Evolutionary conservation across 2,888 invertebrate genomes (phyloP).

Genomic region (Epinotia demarniana): DNA sequence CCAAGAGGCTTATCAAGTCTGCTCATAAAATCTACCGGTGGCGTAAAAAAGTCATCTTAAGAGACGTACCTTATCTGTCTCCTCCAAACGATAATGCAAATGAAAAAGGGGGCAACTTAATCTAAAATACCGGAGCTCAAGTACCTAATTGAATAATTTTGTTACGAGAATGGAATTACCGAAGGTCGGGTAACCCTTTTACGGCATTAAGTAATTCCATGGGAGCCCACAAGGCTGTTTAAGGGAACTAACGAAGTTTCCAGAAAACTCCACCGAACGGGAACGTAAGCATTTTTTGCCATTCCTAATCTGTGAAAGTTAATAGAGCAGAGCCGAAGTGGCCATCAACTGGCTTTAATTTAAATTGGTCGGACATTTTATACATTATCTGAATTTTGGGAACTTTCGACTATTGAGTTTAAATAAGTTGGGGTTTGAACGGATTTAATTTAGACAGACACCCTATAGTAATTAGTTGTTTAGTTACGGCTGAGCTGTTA

Average conservation of each 20-base stretch:
- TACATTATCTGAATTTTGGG: slow-evolving; percentile 3
- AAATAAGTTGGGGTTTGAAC: neutral
- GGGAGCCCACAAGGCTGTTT: slow-evolving; percentile 26
- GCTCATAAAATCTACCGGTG: slow-evolving; percentile 35
- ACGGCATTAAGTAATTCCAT: slow-evolving; percentile 62
- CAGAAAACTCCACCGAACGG: slow-evolving; percentile 19
- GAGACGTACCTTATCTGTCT: slow-evolving; percentile 37
- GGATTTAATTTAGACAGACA: neutral
- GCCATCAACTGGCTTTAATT: slow-evolving; percentile 27
- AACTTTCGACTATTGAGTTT: neutral
- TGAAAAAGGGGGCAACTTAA: slow-evolving; percentile 65
- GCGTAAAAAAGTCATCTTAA: slow-evolving; percentile 34
- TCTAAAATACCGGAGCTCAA: slow-evolving; percentile 65
- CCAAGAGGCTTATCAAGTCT: slow-evolving; percentile 5
- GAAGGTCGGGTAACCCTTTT: slow-evolving; percentile 60
- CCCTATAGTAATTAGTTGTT: neutral
- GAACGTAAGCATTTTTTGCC: slow-evolving; percentile 38
- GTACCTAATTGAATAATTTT: slow-evolving; percentile 78
- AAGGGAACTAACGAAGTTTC: slow-evolving; percentile 31
- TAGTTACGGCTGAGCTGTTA: neutral
- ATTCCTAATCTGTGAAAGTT: slow-evolving; percentile 29
- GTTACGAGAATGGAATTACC: slow-evolving; percentile 66
- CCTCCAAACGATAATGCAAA: slow-evolving; percentile 60
- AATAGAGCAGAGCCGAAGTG: slow-evolving; percentile 14
- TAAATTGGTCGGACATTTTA: slow-evolving; percentile 29